phyloP scores from a whole-genome alignment of 37 sponge, comb jelly and placozoan genomes.

The Bolinopsis microptera region DNA sequence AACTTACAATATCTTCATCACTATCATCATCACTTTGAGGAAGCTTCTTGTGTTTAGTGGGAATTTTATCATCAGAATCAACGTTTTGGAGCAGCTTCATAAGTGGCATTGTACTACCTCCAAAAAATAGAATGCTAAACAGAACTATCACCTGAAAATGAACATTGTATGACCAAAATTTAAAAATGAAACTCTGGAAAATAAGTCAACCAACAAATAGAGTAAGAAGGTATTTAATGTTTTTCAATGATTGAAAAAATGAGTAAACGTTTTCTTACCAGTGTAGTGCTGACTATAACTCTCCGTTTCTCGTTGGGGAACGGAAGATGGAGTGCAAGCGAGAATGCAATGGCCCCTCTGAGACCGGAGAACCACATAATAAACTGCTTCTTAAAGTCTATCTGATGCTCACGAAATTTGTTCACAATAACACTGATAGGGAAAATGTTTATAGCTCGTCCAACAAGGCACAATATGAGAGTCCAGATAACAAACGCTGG shows the following conservation, averaged over 20 bases:
- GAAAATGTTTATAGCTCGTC: slow-evolving; percentile 87
- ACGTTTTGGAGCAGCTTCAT: slow-evolving; percentile 70
- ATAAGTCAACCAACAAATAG: too few relatives aligned
- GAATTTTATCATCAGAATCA: neutral
- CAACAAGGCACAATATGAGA: slow-evolving; percentile 78
- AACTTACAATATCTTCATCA: slow-evolving; percentile 16
- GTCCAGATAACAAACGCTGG: slow-evolving; percentile 79
- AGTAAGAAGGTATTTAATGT: too few relatives aligned
- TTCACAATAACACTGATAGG: slow-evolving; percentile 82
- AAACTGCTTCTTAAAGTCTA: slow-evolving; percentile 81
- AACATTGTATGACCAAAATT: neutral
- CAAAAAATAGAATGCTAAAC: slow-evolving; percentile 84
- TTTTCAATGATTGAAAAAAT: too few relatives aligned
- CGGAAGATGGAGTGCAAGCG: slow-evolving; percentile 77
- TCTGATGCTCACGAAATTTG: slow-evolving; percentile 76
- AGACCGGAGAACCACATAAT: slow-evolving; percentile 95
- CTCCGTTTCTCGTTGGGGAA: slow-evolving; percentile 69
- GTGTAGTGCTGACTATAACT: slow-evolving; percentile 79
- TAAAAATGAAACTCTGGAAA: too few relatives aligned
- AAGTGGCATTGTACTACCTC: slow-evolving; percentile 85
- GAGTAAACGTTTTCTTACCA: slow-evolving; percentile 67
- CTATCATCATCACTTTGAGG: neutral
- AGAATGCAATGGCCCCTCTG: slow-evolving; percentile 92
- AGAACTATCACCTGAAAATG: slow-evolving; percentile 76
- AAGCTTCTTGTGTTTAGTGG: slow-evolving; percentile 26